Evolutionary conservation across 2,113 vertebrate genomes (phyloP).

Genomic region (Psittacus erithacus): DNA sequence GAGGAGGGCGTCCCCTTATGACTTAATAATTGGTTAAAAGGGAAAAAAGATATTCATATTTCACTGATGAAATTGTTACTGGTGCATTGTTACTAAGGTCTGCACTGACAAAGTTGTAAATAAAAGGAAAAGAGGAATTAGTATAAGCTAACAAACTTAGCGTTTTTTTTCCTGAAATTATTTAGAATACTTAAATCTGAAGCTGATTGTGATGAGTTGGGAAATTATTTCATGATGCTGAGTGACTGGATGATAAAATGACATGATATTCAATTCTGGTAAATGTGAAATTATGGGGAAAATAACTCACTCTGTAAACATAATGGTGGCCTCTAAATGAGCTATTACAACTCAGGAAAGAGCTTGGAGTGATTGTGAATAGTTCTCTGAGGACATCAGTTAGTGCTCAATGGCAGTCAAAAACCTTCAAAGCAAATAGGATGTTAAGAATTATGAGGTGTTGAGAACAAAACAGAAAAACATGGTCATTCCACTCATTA

Average conservation of each 20-base stretch:
- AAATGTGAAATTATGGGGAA: slow-evolving; percentile 36
- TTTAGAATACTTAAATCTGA: background rate
- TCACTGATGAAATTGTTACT: background rate
- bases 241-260: background rate
- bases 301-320: slow-evolving; percentile 24
- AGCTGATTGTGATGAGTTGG: background rate
- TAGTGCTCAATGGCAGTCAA: slow-evolving; percentile 10
- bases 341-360: slow-evolving; percentile 18
- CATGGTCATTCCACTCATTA: slow-evolving; percentile 31
- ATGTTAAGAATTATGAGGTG: slow-evolving; percentile 31
- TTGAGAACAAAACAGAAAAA: slow-evolving; percentile 54
- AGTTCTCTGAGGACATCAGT: slow-evolving; percentile 32
- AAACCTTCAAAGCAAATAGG: slow-evolving; percentile 41
- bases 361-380: slow-evolving; percentile 28
- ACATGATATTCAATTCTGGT: background rate
- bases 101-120: background rate
- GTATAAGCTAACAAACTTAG: background rate
- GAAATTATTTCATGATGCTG: slow-evolving; percentile 3
- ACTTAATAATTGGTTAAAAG: background rate
- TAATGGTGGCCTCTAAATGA: slow-evolving; percentile 40
- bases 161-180: background rate
- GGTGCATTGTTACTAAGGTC: background rate
- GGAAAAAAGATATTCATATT: background rate
- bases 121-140: background rate
- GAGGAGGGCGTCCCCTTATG: background rate